Base-by-base conservation (phyloP, 2,797 vertebrate species). In the Falco rusticolus region DNA sequence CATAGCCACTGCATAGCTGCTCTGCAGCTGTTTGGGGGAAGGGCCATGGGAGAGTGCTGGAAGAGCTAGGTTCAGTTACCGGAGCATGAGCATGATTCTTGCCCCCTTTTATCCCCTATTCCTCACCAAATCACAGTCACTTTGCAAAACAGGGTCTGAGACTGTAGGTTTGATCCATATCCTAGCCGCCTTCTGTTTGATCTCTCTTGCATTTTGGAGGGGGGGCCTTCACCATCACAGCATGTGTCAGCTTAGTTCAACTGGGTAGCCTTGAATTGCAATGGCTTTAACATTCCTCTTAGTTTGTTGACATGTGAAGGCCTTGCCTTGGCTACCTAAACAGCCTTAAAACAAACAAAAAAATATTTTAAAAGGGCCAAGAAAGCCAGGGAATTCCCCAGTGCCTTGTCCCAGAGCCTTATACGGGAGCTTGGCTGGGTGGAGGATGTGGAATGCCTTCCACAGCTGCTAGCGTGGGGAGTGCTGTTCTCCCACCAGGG, bases 191-290 rank as follows among this genome's bases (percentile, higher is more conserved):
- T 71, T 84, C 37, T 28, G 24, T 65, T 39, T 2, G 0, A 13
- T 53, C 33, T 69, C 10, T 81, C 39, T 75, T 75, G 79, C 19
- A 3, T 47, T 39, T 47, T 21, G n/a, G 25, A 65, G 17, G 13
- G 50, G 45, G 3, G 16, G 4, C 50, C 28, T 74, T 85, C 29
- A 20, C 33, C 0, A 0, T 68, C 56, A 53, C 39, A n/a, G 33
- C 19, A 10, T 0, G 0, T 53, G 39, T 71, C 72, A 56, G 25
- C 37, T 64, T 66, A 45, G 41, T 61, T 84, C 65, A 75, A 43
- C 54, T 0, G 0, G 0, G 31, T 29, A 72, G 33, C 65, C 65
- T 76, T 41, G 39, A 72, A n/a, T 15, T 91, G n/a, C 6, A 2
- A n/a, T 37, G 77, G 56, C 60, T 94, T 75, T 88, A 60, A 79